phyloP scores from a whole-genome alignment of 2,888 invertebrate genomes.

The Leptinotarsa peninsularis region DNA sequence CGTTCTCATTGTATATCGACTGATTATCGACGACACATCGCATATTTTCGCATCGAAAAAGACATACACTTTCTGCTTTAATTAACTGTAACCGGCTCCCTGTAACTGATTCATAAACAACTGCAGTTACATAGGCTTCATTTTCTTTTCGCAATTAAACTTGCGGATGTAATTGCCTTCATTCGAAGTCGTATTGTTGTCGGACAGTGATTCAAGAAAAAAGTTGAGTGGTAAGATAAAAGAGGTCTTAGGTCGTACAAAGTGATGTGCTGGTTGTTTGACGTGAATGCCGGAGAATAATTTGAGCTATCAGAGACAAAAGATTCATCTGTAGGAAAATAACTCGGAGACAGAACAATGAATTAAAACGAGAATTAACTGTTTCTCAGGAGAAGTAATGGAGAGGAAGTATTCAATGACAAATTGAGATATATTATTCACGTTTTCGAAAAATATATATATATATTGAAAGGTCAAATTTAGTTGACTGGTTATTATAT shows the following conservation, averaged over 20 bases:
- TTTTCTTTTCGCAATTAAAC: constrained; percentile 28
- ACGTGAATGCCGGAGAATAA: background rate
- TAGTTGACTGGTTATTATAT: no score
- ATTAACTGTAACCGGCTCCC: constrained; percentile 30
- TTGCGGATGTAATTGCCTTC: constrained; percentile 35
- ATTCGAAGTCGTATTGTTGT: constrained; percentile 38
- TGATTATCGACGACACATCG: constrained; percentile 41
- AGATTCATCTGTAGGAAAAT: background rate
- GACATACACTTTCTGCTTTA: constrained; percentile 24
- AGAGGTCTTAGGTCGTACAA: constrained; percentile 5
- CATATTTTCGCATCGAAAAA: constrained; percentile 28
- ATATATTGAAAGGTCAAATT: no score
- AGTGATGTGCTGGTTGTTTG: background rate
- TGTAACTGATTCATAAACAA: constrained; percentile 13
- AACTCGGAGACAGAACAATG: background rate
- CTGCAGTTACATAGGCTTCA: background rate
- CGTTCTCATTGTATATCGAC: constrained; percentile 47
- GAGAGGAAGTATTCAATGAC: no score
- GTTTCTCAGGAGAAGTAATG: no score
- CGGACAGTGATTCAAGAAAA: constrained; percentile 21
- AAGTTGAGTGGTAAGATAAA: constrained; percentile 11
- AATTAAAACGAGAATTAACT: background rate
- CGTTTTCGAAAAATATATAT: no score
- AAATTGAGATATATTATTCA: no score
- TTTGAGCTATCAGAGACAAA: background rate